Base-by-base conservation (phyloP, 2,113 vertebrate species). In the Corynorhinus townsendii region DNA sequence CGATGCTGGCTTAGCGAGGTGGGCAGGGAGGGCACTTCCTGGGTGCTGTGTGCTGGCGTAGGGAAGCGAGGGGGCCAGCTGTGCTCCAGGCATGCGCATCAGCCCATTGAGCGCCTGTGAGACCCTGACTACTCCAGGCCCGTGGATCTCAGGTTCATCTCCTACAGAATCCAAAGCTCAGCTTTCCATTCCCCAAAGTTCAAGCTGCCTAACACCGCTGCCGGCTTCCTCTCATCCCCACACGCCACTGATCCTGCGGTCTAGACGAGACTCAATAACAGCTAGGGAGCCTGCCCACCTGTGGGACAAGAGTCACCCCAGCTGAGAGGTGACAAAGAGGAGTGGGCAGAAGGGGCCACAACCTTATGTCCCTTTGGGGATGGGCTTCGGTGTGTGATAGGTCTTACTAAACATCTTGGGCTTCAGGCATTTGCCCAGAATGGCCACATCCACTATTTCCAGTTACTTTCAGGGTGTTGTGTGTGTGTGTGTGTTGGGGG, bases 141-240 rank as follows among this genome's bases (percentile, higher is more conserved):
- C 62, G 91, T 72, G 85, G 38, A 38, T 77, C 77, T 33, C 11
- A n/a, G 45, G 40, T 26, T 90, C 71, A 20, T 72, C 90, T 93
- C 73, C 20, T 43, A 52, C 22, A 52, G 45, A 16, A 89, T 66
- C 14, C 52, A 76, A 54, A n/a, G 64, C 73, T 92, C 49, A 71
- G 79, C 24, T 86, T 86, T 95, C 91, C 49, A 75, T 82, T 89
- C 85, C 71, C 72, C 71, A n/a, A 80, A 19, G 15, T 82, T 62
- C 86, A 94, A 77, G 54, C 54, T 80, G 71, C 49, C 86, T 90
- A 75, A 38, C 4, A 5, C 72, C 45, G 45, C 9, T 5, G 12
- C 40, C 54, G 26, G 28, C 40, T 66, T 28, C 11, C 24, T 43
- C n/a, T 77, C 12, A 7, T 12, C 35, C 47, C 22, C 35, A 16